These are phyloP conservation scores for Pterostichus niger DNA, from an alignment of 2,888 invertebrate genomes.

Conservation along the genomic window DNA sequence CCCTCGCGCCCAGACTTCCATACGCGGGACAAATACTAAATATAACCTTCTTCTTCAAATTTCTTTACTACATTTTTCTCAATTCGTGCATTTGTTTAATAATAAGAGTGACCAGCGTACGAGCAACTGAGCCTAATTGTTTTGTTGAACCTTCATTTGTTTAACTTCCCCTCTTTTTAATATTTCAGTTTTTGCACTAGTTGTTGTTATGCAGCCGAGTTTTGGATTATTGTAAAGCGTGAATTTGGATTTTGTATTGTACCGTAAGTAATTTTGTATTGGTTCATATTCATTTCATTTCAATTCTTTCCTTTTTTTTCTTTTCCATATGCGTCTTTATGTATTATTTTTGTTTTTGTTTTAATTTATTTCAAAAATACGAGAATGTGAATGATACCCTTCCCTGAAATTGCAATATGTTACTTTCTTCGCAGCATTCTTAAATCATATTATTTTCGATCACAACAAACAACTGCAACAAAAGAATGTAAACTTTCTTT, in stretches of 20 bases:
- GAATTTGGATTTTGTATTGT: not conserved
- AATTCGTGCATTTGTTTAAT: too few relatives aligned
- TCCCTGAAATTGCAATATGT: too few relatives aligned
- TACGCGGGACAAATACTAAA: too few relatives aligned
- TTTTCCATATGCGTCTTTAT: too few relatives aligned
- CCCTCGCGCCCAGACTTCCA: not conserved
- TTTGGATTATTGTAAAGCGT: conserved; percentile 1
- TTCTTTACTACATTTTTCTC: too few relatives aligned
- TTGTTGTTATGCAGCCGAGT: not conserved
- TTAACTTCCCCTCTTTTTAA: not conserved
- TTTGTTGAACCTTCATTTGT: not conserved
- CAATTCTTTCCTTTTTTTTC: not conserved
- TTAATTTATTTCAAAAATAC: too few relatives aligned
- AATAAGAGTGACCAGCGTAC: not conserved
- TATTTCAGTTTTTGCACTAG: not conserved
- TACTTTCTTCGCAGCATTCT: too few relatives aligned
- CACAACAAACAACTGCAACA: too few relatives aligned
- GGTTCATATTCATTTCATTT: not conserved
- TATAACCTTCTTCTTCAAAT: too few relatives aligned
- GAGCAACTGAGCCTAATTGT: not conserved
- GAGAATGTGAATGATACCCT: too few relatives aligned
- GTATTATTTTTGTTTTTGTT: too few relatives aligned
- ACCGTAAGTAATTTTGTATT: not conserved
- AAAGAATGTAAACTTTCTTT: not conserved
- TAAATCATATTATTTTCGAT: too few relatives aligned